A percentile compares a stretch with the other conserved stretches of the same genome.
These are phyloP conservation scores for Pteronotus mesoamericanus DNA, from an alignment of 2,797 vertebrate species.

Conservation along the genomic window DNA sequence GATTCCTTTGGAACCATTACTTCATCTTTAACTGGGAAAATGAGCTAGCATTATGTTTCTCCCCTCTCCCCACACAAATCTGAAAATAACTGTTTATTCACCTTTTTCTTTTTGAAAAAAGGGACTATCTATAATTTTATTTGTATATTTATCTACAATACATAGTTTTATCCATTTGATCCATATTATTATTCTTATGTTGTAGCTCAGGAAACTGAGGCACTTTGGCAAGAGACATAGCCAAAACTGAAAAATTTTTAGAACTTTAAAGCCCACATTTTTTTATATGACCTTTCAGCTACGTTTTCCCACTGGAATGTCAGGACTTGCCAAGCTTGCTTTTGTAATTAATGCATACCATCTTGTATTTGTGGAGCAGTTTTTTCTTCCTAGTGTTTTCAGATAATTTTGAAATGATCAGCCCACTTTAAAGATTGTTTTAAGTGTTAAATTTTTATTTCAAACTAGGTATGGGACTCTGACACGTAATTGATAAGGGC, in stretches of 20 bases:
- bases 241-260: background rate
- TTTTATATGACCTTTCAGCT: background rate
- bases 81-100: background rate
- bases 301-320: background rate
- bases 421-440: background rate
- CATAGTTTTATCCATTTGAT: conserved; percentile 21
- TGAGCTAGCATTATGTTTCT: background rate
- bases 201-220: conserved; percentile 15
- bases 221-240: background rate
- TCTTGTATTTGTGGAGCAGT: background rate
- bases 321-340: background rate
- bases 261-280: conserved; percentile 22
- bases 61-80: background rate
- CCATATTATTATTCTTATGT: background rate
- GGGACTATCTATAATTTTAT: conserved; percentile 5
- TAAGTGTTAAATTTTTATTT: conserved; percentile 15
- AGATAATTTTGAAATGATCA: conserved; percentile 19
- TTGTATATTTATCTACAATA: conserved; percentile 6
- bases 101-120: background rate
- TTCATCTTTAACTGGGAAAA: conserved; percentile 32
- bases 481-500: background rate
- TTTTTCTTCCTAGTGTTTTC: background rate
- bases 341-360: background rate
- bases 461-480: background rate
- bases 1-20: conserved; percentile 35